Base-by-base conservation (phyloP, 1,140 invertebrate genomes). In the Saccostrea glomerata region DNA sequence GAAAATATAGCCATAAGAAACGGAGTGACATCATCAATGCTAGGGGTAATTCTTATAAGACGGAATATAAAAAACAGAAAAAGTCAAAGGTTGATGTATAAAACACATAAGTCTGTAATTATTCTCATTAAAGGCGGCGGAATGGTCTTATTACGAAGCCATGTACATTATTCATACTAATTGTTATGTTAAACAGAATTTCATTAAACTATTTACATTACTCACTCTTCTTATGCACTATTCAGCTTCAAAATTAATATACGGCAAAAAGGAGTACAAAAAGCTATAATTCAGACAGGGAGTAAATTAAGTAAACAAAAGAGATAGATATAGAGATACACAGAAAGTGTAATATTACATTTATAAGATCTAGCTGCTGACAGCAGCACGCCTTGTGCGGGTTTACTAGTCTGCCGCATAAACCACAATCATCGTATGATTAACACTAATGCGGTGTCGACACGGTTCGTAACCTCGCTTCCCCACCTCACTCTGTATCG, bases 391-490 rank as follows among this genome's bases (percentile, higher is more conserved):
- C 70, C 15, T 77, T 77, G 70, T 77, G 70, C 25, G 70, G 70
- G 70, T 77, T 77, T 15, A 15, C 9, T 9, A 30, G 25, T 77
- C 70, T 77, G 25, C 11, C 13, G 11, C 70, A 77, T 77, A 30
- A 30, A 25, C 25, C 25, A 17, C 25, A 30, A 77, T 25, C 70
- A 36, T 25, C 23, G 70, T 77, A 77, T 77, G 23, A 36, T 77
- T 77, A 77, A 25, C 70, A 77, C 70, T 77, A 30, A 77, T 30
- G 70, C 70, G 70, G 70, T 77, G 70, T 77, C 70, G 70, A 77
- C 70, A 77, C 70, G 70, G 70, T 77, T 77, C 70, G 70, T 77
- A 30, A 77, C 70, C 70, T 36, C 25, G 25, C 25, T 77, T 77
- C 70, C 30, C 25, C 70, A 30, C 70, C 70, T 77, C 25, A 30